phyloP scores from a whole-genome alignment of 2,888 invertebrate species.

The Bedellia somnulentella region DNA sequence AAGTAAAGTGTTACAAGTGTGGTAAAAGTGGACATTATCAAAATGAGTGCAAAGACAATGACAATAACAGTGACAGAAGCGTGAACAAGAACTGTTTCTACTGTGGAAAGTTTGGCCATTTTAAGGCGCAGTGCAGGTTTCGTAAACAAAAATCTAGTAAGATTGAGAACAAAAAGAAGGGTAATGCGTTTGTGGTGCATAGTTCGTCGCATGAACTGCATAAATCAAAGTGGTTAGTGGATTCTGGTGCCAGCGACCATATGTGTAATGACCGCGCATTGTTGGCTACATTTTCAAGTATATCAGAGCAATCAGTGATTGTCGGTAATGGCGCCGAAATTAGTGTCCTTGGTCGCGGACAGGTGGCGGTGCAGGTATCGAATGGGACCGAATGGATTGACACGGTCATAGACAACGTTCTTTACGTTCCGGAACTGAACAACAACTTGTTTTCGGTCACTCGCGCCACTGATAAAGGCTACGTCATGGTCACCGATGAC shows the following conservation, averaged over 20 bases:
- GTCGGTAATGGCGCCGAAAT: slow-evolving; percentile 2
- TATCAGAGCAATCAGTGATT: slow-evolving; percentile 1
- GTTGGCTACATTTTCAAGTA: not conserved
- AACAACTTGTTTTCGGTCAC: not conserved
- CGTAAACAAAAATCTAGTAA: too few species aligned
- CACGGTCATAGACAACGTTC: slow-evolving; percentile 6
- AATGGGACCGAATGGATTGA: slow-evolving; percentile 6
- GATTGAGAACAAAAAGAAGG: too few species aligned
- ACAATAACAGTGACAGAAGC: too few species aligned
- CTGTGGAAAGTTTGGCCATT: too few species aligned
- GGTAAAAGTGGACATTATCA: not conserved
- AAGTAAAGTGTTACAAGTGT: not conserved
- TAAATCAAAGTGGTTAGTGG: slow-evolving; percentile 1
- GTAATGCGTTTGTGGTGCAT: slow-evolving; percentile 1
- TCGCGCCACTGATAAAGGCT: not conserved
- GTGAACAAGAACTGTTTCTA: too few species aligned
- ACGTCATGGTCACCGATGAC: not conserved
- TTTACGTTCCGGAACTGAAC: slow-evolving; percentile 5
- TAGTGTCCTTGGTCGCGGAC: slow-evolving; percentile 3
- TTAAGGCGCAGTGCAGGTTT: too few species aligned
- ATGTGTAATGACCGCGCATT: not conserved
- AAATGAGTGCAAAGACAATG: not conserved
- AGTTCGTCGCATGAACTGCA: not conserved
- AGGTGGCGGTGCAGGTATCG: slow-evolving; percentile 4
- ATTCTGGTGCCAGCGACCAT: slow-evolving; percentile 2